Evolutionary conservation across 2,113 vertebrate genomes (phyloP).

Genomic region (Hippocampus guttulatus): DNA sequence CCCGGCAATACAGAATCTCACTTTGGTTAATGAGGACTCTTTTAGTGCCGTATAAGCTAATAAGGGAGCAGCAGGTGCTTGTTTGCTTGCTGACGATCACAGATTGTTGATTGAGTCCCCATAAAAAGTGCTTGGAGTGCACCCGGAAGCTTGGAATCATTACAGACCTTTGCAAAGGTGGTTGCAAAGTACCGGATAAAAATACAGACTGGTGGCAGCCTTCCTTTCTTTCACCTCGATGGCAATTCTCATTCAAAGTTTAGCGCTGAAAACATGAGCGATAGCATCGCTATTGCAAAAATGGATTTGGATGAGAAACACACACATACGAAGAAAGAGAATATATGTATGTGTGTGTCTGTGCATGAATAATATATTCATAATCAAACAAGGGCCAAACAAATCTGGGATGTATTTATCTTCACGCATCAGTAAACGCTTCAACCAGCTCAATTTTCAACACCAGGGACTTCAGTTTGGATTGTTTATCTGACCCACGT

Average conservation of each 20-base stretch:
- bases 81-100: constrained; percentile 48
- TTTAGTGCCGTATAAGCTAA: constrained; percentile 36
- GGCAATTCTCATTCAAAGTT: no score
- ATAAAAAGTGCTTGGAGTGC: constrained; percentile 18
- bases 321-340: no score
- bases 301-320: no score
- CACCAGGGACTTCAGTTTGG: constrained; percentile 5
- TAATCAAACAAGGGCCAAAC: no score
- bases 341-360: no score
- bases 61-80: constrained; percentile 55
- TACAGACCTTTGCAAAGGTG: neutral
- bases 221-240: no score
- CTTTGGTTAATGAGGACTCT: constrained; percentile 51
- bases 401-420: no score
- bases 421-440: neutral
- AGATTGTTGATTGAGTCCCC: constrained; percentile 42
- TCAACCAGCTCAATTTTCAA: constrained; percentile 19
- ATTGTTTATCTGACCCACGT: constrained; percentile 21
- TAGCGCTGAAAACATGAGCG: neutral
- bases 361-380: no score
- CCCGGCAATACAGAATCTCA: constrained; percentile 33
- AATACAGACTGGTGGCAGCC: neutral
- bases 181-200: neutral
- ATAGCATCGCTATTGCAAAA: no score
- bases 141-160: constrained; percentile 37